Base-by-base conservation (phyloP, 2,113 vertebrate genomes). In the Pandion haliaetus region DNA sequence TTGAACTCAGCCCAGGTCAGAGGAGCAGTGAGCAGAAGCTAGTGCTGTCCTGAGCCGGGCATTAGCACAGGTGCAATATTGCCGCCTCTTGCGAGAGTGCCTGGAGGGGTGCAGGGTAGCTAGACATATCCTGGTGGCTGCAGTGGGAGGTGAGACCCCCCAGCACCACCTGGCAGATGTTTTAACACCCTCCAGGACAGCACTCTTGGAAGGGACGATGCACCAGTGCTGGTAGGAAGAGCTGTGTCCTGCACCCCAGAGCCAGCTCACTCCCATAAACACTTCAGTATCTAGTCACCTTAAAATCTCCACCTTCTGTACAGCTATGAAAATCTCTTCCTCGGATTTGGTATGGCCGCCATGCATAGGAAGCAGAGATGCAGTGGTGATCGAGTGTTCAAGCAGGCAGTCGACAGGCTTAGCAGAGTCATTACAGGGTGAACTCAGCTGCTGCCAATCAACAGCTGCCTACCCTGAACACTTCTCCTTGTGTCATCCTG, bases 31-130 rank as follows among this genome's bases (percentile, higher is more conserved):
- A 72, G 52, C 19, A 11, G 59, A 59, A 50, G 24, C 59, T 65
- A 84, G 42, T 0, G 0, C 69, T 81, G 77, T 38, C 58, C 55
- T 0, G 0, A 63, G 42, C 31, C 62, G 40, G 45, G 40, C 4
- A 1, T 52, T 36, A 84, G 45, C 69, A 28, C 0, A 4, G 32
- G 42, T 59, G 69, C 36, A 3, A 31, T 66, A 36, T 23, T 1
- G 0, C 42, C 78, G 59, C n/a, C 47, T 58, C 61, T 55, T 45
- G 38, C 45, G 32, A 14, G 25, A 50, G 40, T 12, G 23, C 47
- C 38, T 24, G 16, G 15, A 82, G 42, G 7, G 14, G 11, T 42
- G n/a, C 59, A 79, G 65, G 20, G 44, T 47, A 17, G 32, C 38
- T 74, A 52, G 42, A 62, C 44, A 50, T 0, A 0, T 71, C 52